Percentiles rank a stretch among this genome's conserved stretches.
Conservation (phyloP, 2,888 invertebrate species). For the Linyphia triangularis region DNA sequence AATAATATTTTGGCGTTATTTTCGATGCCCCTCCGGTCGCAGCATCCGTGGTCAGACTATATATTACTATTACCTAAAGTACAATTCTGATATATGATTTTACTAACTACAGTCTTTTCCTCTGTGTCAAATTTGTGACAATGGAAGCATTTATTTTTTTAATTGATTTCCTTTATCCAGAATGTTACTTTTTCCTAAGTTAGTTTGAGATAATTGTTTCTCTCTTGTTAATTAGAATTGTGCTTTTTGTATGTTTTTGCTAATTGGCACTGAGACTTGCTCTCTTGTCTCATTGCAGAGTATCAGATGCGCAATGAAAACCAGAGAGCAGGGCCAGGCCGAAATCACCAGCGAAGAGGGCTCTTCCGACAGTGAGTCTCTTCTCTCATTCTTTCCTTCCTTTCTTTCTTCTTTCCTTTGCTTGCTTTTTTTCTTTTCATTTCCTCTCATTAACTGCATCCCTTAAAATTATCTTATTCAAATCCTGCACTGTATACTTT, state of each 20-base stretch:
- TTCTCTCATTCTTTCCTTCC: conserved; percentile 17
- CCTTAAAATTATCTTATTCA: too few relatives aligned
- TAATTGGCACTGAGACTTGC: conserved; percentile 76
- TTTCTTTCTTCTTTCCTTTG: conserved; percentile 17
- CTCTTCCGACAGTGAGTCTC: conserved; percentile 75
- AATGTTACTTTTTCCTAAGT: conserved; percentile 2
- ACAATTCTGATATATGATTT: conserved; percentile 55
- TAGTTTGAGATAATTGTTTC: conserved; percentile 10
- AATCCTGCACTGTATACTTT: too few relatives aligned
- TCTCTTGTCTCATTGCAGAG: conserved; percentile 86
- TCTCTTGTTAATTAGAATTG: conserved; percentile 56
- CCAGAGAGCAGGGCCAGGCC: conserved; percentile 83
- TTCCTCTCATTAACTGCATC: conserved; percentile 4
- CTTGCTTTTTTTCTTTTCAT: conserved; percentile 14
- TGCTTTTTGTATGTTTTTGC: conserved; percentile 67
- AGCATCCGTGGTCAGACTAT: neutral
- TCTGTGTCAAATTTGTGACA: conserved; percentile 35
- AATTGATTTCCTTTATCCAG: conserved; percentile 25
- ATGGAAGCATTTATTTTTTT: conserved; percentile 27
- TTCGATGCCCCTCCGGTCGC: too few relatives aligned
- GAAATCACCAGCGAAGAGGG: conserved; percentile 73
- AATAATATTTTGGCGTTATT: neutral
- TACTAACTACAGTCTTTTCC: neutral
- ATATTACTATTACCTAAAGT: conserved; percentile 39
- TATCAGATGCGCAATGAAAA: conserved; percentile 88